These are phyloP conservation scores for Calephelis nemesis DNA, from an alignment of 1,140 invertebrate genomes.

Conservation along the genomic window DNA sequence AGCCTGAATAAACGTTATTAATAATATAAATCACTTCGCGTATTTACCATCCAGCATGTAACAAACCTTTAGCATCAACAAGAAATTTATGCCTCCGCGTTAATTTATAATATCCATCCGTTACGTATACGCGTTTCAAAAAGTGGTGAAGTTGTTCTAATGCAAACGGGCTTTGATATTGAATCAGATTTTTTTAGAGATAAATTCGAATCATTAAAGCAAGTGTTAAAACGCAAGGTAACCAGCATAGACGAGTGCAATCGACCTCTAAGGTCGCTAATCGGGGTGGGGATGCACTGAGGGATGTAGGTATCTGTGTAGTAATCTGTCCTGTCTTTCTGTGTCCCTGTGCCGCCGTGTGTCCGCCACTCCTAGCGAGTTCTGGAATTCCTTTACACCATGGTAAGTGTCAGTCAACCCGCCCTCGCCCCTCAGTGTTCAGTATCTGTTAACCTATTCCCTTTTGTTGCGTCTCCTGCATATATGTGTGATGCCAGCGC, in stretches of 20 bases:
- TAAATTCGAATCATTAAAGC: constrained; percentile 66
- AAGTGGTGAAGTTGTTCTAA: constrained; percentile 76
- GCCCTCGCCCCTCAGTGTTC: constrained; percentile 79
- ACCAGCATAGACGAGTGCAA: constrained; percentile 72
- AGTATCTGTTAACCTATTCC: constrained; percentile 79
- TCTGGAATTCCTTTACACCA: constrained; percentile 98
- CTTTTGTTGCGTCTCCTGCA: constrained; percentile 74
- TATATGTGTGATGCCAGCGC: constrained; percentile 75
- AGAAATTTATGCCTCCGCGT: constrained; percentile 4
- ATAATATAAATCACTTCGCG: constrained; percentile 51
- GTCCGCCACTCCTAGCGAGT: constrained; percentile 91
- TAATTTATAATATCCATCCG: constrained; percentile 1
- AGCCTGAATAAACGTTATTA: constrained; percentile 41
- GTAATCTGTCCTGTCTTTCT: constrained; percentile 86
- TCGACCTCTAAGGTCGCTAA: constrained; percentile 63
- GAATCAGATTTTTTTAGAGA: constrained; percentile 57
- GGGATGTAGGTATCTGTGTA: constrained; percentile 83
- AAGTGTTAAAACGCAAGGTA: constrained; percentile 77
- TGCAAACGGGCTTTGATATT: constrained; percentile 73
- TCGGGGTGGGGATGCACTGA: constrained; percentile 76
- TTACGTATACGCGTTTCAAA: constrained; percentile 28
- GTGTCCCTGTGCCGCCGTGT: constrained; percentile 85
- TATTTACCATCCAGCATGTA: constrained; percentile 59
- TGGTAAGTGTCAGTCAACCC: constrained; percentile 92
- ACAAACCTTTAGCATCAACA: constrained; percentile 22